Percentiles rank a stretch among this genome's conserved stretches.
Conservation (phyloP, 1,140 invertebrate genomes). For the Zaprionus inermis region DNA sequence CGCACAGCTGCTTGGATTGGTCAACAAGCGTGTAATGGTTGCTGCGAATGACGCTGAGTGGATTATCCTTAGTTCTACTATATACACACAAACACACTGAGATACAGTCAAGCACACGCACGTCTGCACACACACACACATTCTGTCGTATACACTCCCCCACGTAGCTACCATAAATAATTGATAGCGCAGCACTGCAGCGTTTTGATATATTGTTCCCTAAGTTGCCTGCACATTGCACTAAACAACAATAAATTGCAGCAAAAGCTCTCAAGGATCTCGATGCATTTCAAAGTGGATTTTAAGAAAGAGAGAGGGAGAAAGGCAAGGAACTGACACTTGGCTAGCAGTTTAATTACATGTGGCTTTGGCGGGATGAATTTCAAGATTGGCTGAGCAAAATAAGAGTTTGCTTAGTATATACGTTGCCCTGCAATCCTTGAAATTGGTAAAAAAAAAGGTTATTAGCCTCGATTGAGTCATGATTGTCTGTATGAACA, state of each 20-base stretch:
- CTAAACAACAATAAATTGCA: constrained; percentile 37
- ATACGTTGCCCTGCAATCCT: too few species aligned
- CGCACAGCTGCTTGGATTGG: constrained; percentile 30
- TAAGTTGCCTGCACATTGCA: constrained; percentile 31
- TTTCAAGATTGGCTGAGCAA: neutral
- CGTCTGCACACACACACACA: neutral
- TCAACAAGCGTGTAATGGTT: constrained; percentile 55
- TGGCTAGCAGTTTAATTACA: constrained; percentile 1
- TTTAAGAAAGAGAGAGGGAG: neutral
- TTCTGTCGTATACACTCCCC: neutral
- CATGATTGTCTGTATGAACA: too few species aligned
- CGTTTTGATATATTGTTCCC: constrained; percentile 16
- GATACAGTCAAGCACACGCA: constrained; percentile 15
- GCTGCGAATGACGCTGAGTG: constrained; percentile 32
- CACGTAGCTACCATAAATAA: constrained; percentile 21
- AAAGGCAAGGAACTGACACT: neutral
- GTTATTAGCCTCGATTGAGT: too few species aligned
- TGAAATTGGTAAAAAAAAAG: too few species aligned
- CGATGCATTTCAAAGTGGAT: constrained; percentile 20
- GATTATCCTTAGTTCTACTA: constrained; percentile 18
- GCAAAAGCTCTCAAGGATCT: constrained; percentile 13
- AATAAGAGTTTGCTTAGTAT: too few species aligned
- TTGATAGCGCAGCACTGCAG: constrained; percentile 7
- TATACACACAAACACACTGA: constrained; percentile 7
- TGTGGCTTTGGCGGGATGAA: neutral